These are phyloP conservation scores for Apamea crenata DNA, from an alignment of 2,888 invertebrate genomes.

Conservation along the genomic window DNA sequence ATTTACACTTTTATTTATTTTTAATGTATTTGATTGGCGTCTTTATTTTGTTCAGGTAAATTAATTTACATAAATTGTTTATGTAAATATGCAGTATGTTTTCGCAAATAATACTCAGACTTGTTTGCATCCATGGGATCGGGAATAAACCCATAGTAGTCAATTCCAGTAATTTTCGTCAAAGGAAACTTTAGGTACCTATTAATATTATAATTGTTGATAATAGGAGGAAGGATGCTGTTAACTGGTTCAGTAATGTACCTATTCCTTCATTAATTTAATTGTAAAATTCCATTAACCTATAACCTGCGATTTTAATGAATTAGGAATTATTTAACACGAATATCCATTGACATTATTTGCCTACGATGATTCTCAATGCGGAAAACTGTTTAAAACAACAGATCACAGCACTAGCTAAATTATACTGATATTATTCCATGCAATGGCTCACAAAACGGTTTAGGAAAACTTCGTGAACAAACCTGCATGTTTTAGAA, in stretches of 20 bases:
- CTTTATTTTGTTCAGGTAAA: not conserved
- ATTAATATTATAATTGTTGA: not conserved
- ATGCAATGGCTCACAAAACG: not conserved
- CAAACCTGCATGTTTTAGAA: not conserved
- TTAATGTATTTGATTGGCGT: not conserved
- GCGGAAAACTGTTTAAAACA: not conserved
- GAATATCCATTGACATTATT: not conserved
- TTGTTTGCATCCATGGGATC: not conserved
- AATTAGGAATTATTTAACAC: slow-evolving; percentile 1
- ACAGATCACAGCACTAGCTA: accelerated
- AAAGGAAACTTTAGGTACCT: not conserved
- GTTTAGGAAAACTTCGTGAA: not conserved
- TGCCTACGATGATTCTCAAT: not conserved
- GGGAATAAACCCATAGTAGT: slow-evolving; percentile 11
- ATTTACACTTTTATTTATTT: slow-evolving; percentile 25
- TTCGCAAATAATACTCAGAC: not conserved
- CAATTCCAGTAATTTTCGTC: slow-evolving; percentile 26
- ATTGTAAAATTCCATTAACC: slow-evolving; percentile 6
- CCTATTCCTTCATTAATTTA: slow-evolving; percentile 19
- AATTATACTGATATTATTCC: not conserved
- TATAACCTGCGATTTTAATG: not conserved
- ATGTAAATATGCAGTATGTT: not conserved
- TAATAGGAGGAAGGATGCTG: slow-evolving; percentile 15
- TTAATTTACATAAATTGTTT: slow-evolving; percentile 9
- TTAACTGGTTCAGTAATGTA: not conserved